These are phyloP conservation scores for Rhinatrema bivittatum DNA, from an alignment of 2,797 vertebrate species.

Conservation along the genomic window DNA sequence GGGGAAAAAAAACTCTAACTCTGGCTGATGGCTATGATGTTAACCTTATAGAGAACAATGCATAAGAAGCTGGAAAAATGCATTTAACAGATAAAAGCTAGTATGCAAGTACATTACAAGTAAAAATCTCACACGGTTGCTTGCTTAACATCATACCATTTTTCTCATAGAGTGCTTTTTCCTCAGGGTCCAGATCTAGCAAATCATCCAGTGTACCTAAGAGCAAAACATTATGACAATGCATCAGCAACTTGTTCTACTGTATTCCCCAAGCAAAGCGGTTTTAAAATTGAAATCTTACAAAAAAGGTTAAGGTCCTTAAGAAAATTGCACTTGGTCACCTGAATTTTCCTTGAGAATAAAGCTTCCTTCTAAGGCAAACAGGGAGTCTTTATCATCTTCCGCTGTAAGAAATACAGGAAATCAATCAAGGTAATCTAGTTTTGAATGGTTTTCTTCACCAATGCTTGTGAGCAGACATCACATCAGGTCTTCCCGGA, in stretches of 20 bases:
- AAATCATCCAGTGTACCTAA: conserved; percentile 52
- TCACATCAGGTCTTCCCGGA: no score
- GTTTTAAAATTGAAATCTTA: conserved; percentile 1
- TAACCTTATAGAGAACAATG: no score
- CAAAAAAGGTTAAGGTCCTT: no score
- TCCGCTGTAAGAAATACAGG: conserved; percentile 29
- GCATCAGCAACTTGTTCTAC: background rate
- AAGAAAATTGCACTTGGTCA: no score
- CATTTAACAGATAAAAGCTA: no score
- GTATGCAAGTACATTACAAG: no score
- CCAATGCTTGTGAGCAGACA: no score
- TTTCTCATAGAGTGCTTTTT: conserved; percentile 12
- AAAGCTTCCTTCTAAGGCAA: conserved; percentile 28
- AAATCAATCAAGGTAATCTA: background rate
- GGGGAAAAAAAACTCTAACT: no score
- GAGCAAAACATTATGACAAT: conserved; percentile 1
- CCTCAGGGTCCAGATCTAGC: conserved; percentile 51
- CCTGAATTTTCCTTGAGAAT: conserved; percentile 32
- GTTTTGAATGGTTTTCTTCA: no score
- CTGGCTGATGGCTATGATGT: no score
- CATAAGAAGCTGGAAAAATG: no score
- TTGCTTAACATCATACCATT: conserved; percentile 55
- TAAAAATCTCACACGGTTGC: no score
- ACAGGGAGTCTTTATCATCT: conserved; percentile 23
- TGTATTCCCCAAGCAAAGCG: background rate